These are phyloP conservation scores for Drosophila peninsularis DNA, from an alignment of 2,888 invertebrate species.

Conservation along the genomic window DNA sequence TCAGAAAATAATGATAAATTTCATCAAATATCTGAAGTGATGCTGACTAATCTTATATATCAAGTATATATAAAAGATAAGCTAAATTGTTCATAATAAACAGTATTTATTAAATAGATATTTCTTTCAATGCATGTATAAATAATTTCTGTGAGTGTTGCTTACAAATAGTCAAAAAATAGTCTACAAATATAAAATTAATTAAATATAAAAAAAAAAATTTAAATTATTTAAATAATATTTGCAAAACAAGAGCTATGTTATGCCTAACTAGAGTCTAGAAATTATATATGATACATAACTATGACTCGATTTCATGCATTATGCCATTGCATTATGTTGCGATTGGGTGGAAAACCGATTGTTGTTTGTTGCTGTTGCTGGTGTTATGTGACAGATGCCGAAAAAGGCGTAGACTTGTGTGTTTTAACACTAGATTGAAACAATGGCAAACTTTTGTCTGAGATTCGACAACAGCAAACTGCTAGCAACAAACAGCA, in stretches of 20 bases:
- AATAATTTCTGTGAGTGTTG: conserved; percentile 42
- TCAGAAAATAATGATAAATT: too few species aligned
- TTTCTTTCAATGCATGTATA: conserved; percentile 42
- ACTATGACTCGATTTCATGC: conserved; percentile 76
- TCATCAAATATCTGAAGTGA: too few species aligned
- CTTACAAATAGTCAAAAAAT: conserved; percentile 70
- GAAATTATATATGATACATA: conserved; percentile 39
- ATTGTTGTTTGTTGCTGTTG: conserved; percentile 20
- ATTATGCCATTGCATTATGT: conserved; percentile 52
- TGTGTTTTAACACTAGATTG: conserved; percentile 30
- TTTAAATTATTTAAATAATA: conserved; percentile 13
- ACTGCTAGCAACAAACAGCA: neutral
- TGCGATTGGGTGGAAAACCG: conserved; percentile 43
- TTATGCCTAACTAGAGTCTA: conserved; percentile 35
- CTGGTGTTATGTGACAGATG: conserved; percentile 13
- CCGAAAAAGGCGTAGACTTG: conserved; percentile 16
- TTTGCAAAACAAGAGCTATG: conserved; percentile 28
- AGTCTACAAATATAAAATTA: conserved; percentile 25
- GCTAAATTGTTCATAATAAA: neutral
- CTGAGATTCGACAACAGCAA: conserved; percentile 12
- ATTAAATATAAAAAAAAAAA: conserved; percentile 13
- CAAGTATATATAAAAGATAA: too few species aligned
- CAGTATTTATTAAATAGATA: conserved; percentile 62
- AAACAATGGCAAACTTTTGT: conserved; percentile 57
- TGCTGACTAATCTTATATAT: neutral